Conservation (phyloP, 2,113 vertebrate genomes). For the Brachyhypopomus gauderio region DNA sequence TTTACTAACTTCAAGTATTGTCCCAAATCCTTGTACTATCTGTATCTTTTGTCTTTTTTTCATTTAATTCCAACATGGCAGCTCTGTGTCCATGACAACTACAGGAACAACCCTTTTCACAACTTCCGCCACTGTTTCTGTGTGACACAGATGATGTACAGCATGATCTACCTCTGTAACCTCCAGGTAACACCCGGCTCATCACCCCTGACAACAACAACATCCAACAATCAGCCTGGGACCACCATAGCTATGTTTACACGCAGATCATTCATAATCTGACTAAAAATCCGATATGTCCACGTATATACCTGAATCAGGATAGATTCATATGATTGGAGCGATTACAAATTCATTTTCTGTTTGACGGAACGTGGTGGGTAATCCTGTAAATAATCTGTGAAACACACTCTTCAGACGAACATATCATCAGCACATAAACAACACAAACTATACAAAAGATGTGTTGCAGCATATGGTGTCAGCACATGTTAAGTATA, state of each 20-base stretch:
- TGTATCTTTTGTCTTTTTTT: neutral
- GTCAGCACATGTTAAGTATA: no score
- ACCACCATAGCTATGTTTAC: no score
- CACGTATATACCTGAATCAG: neutral
- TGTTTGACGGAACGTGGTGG: neutral
- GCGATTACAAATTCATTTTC: neutral
- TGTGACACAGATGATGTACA: slow-evolving; percentile 97
- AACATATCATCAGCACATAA: no score
- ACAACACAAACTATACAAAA: no score
- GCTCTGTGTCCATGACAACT: slow-evolving; percentile 92
- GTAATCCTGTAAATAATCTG: neutral
- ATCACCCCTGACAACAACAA: neutral
- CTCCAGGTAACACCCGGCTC: slow-evolving; percentile 79
- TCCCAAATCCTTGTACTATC: neutral
- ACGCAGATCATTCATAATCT: no score
- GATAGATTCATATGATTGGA: neutral
- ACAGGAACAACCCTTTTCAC: slow-evolving; percentile 91
- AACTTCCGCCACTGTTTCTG: slow-evolving; percentile 99
- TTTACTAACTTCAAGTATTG: no score
- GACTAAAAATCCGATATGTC: no score
- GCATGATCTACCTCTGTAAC: slow-evolving; percentile 88
- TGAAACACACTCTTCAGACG: neutral
- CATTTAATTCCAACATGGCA: slow-evolving; percentile 52
- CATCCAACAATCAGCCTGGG: neutral
- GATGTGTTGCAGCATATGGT: no score